phyloP scores from a whole-genome alignment of 2,888 invertebrate genomes.

The Polymixis lichenea region DNA sequence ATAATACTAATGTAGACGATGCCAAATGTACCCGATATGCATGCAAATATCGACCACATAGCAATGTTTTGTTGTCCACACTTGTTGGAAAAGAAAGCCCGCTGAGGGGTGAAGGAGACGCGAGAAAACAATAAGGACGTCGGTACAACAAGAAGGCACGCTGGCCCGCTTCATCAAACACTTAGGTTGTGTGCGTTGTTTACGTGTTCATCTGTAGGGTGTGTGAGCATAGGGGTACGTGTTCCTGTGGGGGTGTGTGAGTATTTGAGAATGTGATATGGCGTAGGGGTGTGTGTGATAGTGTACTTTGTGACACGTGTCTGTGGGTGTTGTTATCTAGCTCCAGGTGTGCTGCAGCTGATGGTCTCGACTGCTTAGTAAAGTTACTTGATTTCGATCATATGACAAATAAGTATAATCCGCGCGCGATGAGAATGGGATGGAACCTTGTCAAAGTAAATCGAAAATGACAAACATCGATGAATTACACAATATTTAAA shows the following conservation, averaged over 20 bases:
- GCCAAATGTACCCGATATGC: conserved; percentile 28
- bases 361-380: neutral
- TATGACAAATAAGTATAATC: neutral
- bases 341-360: neutral
- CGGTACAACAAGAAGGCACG: conserved; percentile 12
- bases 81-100: conserved; percentile 18
- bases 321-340: neutral
- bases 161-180: conserved; percentile 26
- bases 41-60: conserved; percentile 36
- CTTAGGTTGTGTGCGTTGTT: neutral
- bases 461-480: no score
- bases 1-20: conserved; percentile 25
- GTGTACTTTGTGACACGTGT: conserved; percentile 1
- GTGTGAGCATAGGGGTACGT: neutral
- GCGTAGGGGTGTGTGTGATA: neutral
- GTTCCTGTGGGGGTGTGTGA: conserved; percentile 5
- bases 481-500: no score
- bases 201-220: conserved; percentile 6
- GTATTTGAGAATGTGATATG: neutral
- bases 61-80: neutral
- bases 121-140: conserved; percentile 23
- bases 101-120: conserved; percentile 28
- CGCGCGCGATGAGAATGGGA: no score
- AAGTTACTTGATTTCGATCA: neutral
- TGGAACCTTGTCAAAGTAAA: no score